Percentiles rank a stretch among this genome's conserved stretches.
Evolutionary conservation across 1,140 invertebrate species (phyloP).

Genomic region (Fopius arisanus): DNA sequence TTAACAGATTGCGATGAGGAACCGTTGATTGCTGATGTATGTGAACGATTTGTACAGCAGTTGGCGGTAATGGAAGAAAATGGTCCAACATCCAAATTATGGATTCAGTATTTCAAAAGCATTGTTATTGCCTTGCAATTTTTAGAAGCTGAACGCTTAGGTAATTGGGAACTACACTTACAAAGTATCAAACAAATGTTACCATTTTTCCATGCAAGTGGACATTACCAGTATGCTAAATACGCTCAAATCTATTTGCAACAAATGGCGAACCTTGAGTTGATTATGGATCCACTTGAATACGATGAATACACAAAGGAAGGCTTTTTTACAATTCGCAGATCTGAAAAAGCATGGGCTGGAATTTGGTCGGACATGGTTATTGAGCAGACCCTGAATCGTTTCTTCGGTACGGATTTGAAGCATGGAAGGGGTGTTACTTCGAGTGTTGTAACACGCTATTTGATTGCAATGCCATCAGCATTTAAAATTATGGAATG

Average conservation of each 20-base stretch:
- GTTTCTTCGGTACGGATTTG: slow-evolving; percentile 21
- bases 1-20: neutral
- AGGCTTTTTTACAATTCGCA: slow-evolving; percentile 3
- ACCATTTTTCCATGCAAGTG: slow-evolving; percentile 50
- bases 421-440: slow-evolving; percentile 17
- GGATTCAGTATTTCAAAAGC: slow-evolving; percentile 34
- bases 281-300: neutral
- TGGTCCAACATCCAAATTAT: slow-evolving; percentile 20
- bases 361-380: slow-evolving; percentile 14
- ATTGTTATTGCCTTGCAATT: slow-evolving; percentile 25
- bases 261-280: slow-evolving; percentile 1
- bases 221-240: slow-evolving; percentile 53
- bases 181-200: slow-evolving; percentile 43
- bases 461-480: slow-evolving; percentile 5
- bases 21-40: neutral
- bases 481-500: slow-evolving; percentile 8
- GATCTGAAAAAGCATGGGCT: slow-evolving; percentile 11
- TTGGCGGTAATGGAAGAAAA: neutral
- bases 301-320: neutral
- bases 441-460: slow-evolving; percentile 6
- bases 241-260: slow-evolving; percentile 35
- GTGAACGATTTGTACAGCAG: slow-evolving; percentile 43
- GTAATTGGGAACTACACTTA: slow-evolving; percentile 45
- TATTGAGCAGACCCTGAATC: slow-evolving; percentile 16
- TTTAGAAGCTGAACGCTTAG: slow-evolving; percentile 41